Evolutionary conservation across 2,797 vertebrate genomes (phyloP).

Genomic region (Nannoperca obscura): DNA sequence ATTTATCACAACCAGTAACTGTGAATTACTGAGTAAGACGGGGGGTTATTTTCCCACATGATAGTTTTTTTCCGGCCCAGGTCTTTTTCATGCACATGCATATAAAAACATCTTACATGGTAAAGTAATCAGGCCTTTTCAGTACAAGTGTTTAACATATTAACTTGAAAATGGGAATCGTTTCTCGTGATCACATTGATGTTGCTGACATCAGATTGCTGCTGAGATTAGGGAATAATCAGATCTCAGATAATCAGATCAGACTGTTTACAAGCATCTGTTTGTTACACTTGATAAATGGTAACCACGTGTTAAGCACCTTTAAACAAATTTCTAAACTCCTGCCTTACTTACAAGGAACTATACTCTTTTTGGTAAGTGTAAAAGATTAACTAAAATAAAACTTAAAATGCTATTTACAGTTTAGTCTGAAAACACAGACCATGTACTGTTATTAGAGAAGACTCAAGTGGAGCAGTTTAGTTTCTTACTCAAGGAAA

Average conservation of each 20-base stretch:
- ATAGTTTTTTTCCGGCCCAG: not conserved
- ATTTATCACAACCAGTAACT: not conserved
- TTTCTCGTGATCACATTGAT: not conserved
- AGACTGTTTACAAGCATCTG: not conserved
- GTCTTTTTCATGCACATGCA: not conserved
- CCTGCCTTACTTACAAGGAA: not conserved
- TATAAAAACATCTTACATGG: not conserved
- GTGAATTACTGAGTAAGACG: not conserved
- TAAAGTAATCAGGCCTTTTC: not conserved
- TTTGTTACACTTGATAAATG: conserved; percentile 15
- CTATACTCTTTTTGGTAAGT: not conserved
- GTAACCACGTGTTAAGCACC: not conserved
- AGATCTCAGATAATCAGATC: too few species aligned
- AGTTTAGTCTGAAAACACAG: not conserved
- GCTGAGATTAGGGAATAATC: not conserved
- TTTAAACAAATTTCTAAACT: not conserved
- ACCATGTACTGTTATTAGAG: not conserved
- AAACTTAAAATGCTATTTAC: not conserved
- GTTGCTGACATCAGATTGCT: not conserved
- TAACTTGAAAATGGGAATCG: not conserved
- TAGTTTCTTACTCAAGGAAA: not conserved
- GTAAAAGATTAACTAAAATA: not conserved
- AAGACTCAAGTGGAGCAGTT: not conserved
- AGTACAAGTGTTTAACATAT: not conserved
- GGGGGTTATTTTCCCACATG: too few species aligned